phyloP scores from a whole-genome alignment of 2,113 vertebrate genomes.

The Pogonocichla stellata region DNA sequence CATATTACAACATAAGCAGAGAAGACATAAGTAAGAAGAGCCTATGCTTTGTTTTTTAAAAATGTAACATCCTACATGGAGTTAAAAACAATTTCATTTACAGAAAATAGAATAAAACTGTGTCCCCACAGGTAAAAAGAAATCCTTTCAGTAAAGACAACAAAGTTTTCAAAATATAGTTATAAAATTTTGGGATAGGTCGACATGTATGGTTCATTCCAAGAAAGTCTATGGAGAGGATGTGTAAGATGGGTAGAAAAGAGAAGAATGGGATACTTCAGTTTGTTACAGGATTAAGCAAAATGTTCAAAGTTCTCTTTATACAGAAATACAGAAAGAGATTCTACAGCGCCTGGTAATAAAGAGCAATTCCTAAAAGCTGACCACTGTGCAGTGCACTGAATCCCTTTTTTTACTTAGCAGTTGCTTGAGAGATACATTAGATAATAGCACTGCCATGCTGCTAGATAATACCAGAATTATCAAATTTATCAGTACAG shows the following conservation, averaged over 20 bases:
- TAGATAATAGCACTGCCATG: conserved; percentile 1
- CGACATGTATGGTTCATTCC: not conserved
- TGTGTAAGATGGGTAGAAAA: not conserved
- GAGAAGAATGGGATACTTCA: not conserved
- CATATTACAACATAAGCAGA: not conserved
- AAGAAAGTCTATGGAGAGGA: not conserved
- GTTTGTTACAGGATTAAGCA: not conserved
- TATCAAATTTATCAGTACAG: not conserved
- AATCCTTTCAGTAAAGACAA: not conserved
- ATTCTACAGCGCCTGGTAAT: not conserved
- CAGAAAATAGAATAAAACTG: not conserved
- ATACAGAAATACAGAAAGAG: not conserved
- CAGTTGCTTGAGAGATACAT: not conserved
- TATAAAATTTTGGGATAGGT: not conserved
- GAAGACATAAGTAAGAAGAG: not conserved
- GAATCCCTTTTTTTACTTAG: not conserved
- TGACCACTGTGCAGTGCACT: not conserved
- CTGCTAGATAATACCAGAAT: not conserved
- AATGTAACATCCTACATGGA: not conserved
- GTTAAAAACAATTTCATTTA: conserved; percentile 1
- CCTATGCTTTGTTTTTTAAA: not conserved
- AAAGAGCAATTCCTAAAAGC: not conserved
- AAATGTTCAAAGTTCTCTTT: not conserved
- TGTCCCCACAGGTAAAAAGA: not conserved
- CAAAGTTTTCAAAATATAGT: not conserved